phyloP scores from a whole-genome alignment of 2,888 invertebrate genomes.

The Apotomis capreana region DNA sequence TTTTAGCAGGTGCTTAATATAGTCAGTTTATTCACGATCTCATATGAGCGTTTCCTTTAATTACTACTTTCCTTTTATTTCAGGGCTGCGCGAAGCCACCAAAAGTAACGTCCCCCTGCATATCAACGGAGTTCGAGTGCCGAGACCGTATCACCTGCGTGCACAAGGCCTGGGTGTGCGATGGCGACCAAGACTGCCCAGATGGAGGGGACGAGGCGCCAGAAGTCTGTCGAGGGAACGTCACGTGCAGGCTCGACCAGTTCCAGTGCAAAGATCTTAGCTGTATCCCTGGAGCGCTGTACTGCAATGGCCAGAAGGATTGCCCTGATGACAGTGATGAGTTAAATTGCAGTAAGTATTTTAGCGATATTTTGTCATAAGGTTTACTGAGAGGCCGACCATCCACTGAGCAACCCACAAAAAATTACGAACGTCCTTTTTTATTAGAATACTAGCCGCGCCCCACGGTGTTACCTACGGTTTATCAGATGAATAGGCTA shows the following conservation, averaged over 20 bases:
- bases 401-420: too few species aligned
- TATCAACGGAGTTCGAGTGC: slow-evolving; percentile 89
- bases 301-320: slow-evolving; percentile 91
- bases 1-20: too few species aligned
- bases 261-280: slow-evolving; percentile 92
- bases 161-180: slow-evolving; percentile 92
- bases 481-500: too few species aligned
- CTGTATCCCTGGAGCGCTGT: slow-evolving; percentile 91
- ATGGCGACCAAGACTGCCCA: slow-evolving; percentile 92
- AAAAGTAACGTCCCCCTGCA: slow-evolving; percentile 85
- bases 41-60: too few species aligned
- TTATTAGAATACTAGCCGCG: too few species aligned
- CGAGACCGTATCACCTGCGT: slow-evolving; percentile 91
- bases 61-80: slow-evolving; percentile 46
- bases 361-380: not conserved
- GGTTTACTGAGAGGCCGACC: too few species aligned
- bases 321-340: slow-evolving; percentile 95
- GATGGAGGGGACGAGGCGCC: slow-evolving; percentile 91
- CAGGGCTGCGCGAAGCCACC: slow-evolving; percentile 85
- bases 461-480: too few species aligned
- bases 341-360: slow-evolving; percentile 88
- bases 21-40: too few species aligned
- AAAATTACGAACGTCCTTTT: too few species aligned
- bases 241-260: slow-evolving; percentile 93
- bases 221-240: slow-evolving; percentile 85